Evolutionary conservation across 1,140 invertebrate species (phyloP).

Genomic region (Drosophila pruinosa): DNA sequence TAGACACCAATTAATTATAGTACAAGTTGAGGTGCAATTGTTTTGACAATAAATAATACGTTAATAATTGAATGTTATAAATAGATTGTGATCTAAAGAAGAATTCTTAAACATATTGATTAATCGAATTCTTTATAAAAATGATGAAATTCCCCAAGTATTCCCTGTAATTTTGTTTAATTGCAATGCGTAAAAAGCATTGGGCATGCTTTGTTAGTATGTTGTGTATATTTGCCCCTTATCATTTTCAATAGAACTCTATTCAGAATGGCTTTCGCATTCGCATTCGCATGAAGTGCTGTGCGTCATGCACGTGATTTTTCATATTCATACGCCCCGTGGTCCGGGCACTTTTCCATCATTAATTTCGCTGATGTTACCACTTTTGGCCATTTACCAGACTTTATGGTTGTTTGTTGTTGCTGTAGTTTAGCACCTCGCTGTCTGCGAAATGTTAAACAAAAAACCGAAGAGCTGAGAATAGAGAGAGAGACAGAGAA

Average conservation of each 20-base stretch:
- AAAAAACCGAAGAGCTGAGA: neutral
- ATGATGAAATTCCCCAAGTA: neutral
- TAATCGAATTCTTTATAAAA: neutral
- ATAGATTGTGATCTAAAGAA: neutral
- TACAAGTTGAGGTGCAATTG: neutral
- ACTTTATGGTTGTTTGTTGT: constrained; percentile 10
- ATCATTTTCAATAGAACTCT: constrained; percentile 27
- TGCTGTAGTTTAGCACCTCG: constrained; percentile 36
- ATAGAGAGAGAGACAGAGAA: neutral
- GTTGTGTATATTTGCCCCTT: neutral
- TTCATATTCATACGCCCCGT: constrained; percentile 16
- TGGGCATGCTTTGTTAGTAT: neutral
- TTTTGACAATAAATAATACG: neutral
- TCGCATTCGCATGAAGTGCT: constrained; percentile 9
- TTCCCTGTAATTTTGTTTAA: neutral
- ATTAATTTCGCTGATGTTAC: constrained; percentile 43
- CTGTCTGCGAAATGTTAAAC: constrained; percentile 34
- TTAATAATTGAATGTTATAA: neutral
- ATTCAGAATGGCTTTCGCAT: neutral
- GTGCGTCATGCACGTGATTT: constrained; percentile 72
- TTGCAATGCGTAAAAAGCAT: neutral
- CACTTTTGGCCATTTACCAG: constrained; percentile 9
- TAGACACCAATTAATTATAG: neutral
- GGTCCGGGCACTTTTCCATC: neutral
- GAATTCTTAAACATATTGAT: neutral